A percentile compares a stretch with the other conserved stretches of the same genome.
Conservation (phyloP, 1,140 invertebrate species). For the Solenopsis invicta region DNA sequence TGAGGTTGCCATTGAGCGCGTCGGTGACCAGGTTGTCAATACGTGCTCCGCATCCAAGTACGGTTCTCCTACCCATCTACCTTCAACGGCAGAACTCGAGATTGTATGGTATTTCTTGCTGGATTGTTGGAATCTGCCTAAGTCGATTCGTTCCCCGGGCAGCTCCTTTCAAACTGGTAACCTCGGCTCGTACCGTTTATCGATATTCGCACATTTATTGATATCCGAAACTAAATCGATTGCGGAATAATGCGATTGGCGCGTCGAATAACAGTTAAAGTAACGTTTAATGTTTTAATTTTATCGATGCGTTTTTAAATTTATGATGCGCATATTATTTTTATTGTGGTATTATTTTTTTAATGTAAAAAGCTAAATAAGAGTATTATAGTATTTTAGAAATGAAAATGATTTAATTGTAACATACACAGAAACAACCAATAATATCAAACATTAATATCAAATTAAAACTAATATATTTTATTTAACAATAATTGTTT, state of each 20-base stretch:
- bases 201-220: slow-evolving; percentile 54
- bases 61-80: slow-evolving; percentile 44
- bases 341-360: not conserved
- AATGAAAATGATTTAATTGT: not conserved
- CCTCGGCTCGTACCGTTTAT: slow-evolving; percentile 33
- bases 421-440: no score
- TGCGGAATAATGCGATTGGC: not conserved
- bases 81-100: slow-evolving; percentile 65
- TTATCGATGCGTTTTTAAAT: not conserved
- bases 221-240: slow-evolving; percentile 19
- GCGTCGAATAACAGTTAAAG: not conserved
- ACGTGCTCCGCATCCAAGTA: slow-evolving; percentile 80
- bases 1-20: slow-evolving; percentile 72
- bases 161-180: slow-evolving; percentile 23
- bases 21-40: slow-evolving; percentile 80
- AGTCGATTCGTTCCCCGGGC: slow-evolving; percentile 34
- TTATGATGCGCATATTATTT: not conserved
- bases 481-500: no score
- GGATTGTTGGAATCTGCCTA: slow-evolving; percentile 70
- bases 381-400: not conserved
- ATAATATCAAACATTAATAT: no score
- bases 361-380: not conserved
- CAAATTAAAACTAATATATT: no score
- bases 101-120: slow-evolving; percentile 71
- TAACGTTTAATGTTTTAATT: not conserved